Evolutionary conservation across 1,140 invertebrate species (phyloP), one percentile per base, ranked within the genome.

Genomic region (Pseudomyrmex concolor): DNA sequence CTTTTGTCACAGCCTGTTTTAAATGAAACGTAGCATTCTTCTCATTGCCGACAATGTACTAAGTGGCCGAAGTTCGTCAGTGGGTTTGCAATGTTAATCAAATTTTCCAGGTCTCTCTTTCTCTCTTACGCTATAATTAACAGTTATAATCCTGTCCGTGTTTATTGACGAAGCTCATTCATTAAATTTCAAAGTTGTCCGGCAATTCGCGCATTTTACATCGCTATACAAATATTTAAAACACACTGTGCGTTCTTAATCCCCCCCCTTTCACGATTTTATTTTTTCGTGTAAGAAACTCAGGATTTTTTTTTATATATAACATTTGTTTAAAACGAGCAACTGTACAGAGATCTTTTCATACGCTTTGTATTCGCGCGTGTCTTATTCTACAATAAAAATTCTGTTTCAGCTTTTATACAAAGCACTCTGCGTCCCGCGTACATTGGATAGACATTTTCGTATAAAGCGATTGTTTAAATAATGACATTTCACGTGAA

Each of bases 1-100:
- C 87, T 90, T 34, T 90, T 84, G 86, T 85, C 89, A 91, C 91
- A 93, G 90, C 89, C 91, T 91, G 91, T 91, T 92, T 92, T 92
- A 92, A 93, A 92, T 89, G 86, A 88, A 89, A 91, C 84, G 87
- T 86, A 89, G 45, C 77, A 78, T 71, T 74, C 50, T 73, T 45
- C 13, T 51, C 22, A 63, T 80, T 78, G 78, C 55, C 25, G 62
- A 68, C 60, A 59, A 66, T 57, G 48, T 34, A 77, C 22, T 34
- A 34, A 45, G 55, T 34, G 72, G 15, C 19, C 51, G 12, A 8
- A 51, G 13, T 76, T 51, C 63, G 15, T 76, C 48, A 54, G 8
- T 60, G 22, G 10, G n/a, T 13, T 77, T 5, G 15, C 45, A 45
- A 64, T 86, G 43, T 73, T 78, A 78, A 72, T 57, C 50, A 54